These are phyloP conservation scores for Aythya baeri DNA, from an alignment of 2,113 vertebrate genomes.

Conservation along the genomic window DNA sequence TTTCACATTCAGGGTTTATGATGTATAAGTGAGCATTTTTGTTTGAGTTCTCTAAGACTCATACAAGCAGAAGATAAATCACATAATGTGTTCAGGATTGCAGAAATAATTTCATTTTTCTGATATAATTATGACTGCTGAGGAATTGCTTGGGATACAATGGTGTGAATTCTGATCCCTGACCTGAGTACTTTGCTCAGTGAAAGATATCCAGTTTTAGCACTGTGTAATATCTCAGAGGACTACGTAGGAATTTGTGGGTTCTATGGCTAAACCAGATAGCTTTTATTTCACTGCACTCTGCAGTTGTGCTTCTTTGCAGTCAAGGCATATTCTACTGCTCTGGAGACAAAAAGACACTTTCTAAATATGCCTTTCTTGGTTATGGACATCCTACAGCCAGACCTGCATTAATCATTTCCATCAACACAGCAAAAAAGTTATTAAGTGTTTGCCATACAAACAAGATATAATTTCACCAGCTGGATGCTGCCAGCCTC, in stretches of 20 bases:
- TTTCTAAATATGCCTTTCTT: not conserved
- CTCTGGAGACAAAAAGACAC: not conserved
- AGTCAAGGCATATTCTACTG: not conserved
- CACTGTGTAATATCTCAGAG: not conserved
- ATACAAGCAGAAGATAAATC: not conserved
- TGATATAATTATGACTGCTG: not conserved
- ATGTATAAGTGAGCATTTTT: not conserved
- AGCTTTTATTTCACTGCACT: not conserved
- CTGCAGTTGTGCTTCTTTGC: not conserved
- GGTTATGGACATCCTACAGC: not conserved
- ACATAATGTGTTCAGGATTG: not conserved
- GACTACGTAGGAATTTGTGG: not conserved
- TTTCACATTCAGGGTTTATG: not conserved
- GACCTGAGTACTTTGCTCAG: not conserved
- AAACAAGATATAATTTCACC: conserved; percentile 58
- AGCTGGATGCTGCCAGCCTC: conserved; percentile 17
- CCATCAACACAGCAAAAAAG: not conserved
- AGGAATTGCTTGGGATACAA: not conserved
- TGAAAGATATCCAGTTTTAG: not conserved
- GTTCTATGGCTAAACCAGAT: not conserved
- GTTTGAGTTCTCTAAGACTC: not conserved
- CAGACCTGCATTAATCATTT: conserved; percentile 37
- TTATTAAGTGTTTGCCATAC: conserved; percentile 30
- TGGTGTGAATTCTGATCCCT: not conserved
- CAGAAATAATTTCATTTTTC: not conserved